Conservation (phyloP, 2,113 vertebrate species). For the Salvelinus fontinalis region DNA sequence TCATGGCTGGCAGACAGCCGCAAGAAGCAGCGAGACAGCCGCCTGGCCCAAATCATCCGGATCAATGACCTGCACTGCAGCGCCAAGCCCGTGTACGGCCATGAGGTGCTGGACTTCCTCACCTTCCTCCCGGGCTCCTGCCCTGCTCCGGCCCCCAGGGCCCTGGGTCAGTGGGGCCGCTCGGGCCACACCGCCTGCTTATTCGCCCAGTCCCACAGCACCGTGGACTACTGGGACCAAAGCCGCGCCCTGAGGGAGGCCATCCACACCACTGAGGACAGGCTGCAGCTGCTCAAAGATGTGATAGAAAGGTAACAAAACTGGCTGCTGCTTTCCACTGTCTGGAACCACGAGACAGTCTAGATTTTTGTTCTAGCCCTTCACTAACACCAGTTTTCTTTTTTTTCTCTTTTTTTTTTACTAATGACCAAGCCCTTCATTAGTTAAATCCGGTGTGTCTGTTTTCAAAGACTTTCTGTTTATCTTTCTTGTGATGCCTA, state of each 20-base stretch:
- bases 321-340: not conserved
- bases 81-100: constrained; percentile 80
- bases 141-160: constrained; percentile 54
- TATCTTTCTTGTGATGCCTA: not conserved
- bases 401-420: no score
- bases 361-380: no score
- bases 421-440: no score
- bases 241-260: constrained; percentile 60
- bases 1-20: constrained; percentile 77
- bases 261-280: constrained; percentile 75
- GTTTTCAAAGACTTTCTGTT: no score
- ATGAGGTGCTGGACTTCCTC: constrained; percentile 84
- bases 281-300: constrained; percentile 77
- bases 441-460: no score
- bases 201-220: constrained; percentile 51
- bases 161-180: constrained; percentile 57
- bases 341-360: no score
- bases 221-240: constrained; percentile 58
- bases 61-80: constrained; percentile 82
- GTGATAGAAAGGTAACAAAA: constrained; percentile 80
- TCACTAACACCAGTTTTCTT: no score
- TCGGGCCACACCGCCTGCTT: constrained; percentile 70
- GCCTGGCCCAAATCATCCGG: constrained; percentile 79
- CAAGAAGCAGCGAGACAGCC: constrained; percentile 74
- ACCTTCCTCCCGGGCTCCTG: constrained; percentile 72